Evolutionary conservation across 1,140 invertebrate genomes (phyloP).

Genomic region (Leptonema lineaticorne): DNA sequence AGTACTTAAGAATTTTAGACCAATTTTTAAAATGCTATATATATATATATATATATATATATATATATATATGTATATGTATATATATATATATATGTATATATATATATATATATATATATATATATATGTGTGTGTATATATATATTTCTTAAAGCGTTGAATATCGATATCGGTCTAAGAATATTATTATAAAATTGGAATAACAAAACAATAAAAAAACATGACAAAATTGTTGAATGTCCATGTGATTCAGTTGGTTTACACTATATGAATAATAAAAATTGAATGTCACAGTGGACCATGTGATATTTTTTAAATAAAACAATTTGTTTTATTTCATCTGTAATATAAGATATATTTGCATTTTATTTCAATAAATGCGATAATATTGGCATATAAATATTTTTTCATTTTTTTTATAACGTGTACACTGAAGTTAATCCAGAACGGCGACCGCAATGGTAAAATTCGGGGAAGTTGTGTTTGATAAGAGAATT

Average conservation of each 20-base stretch:
- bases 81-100: background rate
- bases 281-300: constrained; percentile 40
- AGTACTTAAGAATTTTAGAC: constrained; percentile 33
- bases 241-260: constrained; percentile 20
- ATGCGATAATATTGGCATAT: too few species aligned
- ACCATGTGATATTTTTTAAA: constrained; percentile 43
- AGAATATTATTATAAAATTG: constrained; percentile 17
- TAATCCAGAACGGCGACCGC: too few species aligned
- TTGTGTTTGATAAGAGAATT: too few species aligned
- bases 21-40: constrained; percentile 29
- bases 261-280: constrained; percentile 24
- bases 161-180: constrained; percentile 13
- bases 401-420: too few species aligned
- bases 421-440: too few species aligned
- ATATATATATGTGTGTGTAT: background rate
- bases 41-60: too few species aligned
- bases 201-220: background rate
- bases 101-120: background rate
- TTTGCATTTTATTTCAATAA: too few species aligned
- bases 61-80: too few species aligned
- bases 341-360: background rate
- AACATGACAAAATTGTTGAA: constrained; percentile 30
- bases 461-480: too few species aligned
- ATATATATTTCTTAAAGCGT: background rate
- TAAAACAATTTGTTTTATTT: constrained; percentile 15